phyloP scores from a whole-genome alignment of 2,797 vertebrate genomes.

The Scyliorhinus canicula region DNA sequence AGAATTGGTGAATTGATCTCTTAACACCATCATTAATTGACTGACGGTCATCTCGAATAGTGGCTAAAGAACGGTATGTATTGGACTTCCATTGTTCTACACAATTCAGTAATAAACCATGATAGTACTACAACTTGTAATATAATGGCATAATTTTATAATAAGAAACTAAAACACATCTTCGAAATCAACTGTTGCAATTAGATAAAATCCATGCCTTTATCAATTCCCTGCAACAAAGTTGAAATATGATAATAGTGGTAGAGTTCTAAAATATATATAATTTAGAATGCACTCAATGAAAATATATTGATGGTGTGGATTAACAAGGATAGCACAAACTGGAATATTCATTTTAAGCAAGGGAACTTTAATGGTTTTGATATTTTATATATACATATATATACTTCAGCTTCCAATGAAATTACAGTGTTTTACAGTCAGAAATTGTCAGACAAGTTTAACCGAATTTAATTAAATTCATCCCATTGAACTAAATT shows the following conservation, averaged over 20 bases:
- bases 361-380: not conserved
- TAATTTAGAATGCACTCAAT: not conserved
- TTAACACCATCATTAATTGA: not conserved
- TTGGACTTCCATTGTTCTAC: not conserved
- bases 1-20: not conserved
- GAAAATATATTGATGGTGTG: not conserved
- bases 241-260: not conserved
- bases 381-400: not conserved
- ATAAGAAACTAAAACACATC: not conserved
- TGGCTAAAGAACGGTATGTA: not conserved
- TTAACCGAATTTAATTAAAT: not conserved
- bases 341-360: not conserved
- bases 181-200: not conserved
- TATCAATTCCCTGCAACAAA: not conserved
- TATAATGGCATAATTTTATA: not conserved
- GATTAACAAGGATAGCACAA: not conserved
- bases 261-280: not conserved
- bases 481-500: not conserved
- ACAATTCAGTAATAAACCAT: not conserved
- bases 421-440: not conserved
- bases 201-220: not conserved
- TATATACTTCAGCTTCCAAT: not conserved
- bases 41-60: not conserved
- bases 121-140: not conserved
- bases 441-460: not conserved